Base-by-base conservation (phyloP, 2,113 vertebrate species). In the Balaeniceps rex region DNA sequence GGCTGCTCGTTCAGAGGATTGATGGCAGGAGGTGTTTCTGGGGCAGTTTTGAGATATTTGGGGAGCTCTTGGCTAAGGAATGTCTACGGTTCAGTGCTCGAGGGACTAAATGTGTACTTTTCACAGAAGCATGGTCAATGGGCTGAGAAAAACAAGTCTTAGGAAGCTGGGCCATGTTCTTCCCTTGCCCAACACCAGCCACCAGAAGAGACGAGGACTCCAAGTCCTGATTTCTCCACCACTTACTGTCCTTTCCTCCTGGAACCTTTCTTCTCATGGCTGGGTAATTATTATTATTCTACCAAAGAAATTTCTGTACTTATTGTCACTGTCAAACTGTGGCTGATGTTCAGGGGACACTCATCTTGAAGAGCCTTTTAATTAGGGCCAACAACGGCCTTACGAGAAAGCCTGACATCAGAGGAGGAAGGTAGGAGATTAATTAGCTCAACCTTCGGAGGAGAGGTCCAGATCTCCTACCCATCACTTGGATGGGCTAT, bases 1-100 rank as follows among this genome's bases (percentile, higher is more conserved):
- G 54, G 64, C 44, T 69, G 52, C 2, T 5, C 2, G 1, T 21
- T 40, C 0, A 0, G 19, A 24, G 60, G 42, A 4, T 0, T 7
- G 64, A 25, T 5, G 38, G 34, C n/a, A 55, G 82, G 14, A 23
- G 47, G 23, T 0, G 1, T 8, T 76, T 40, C 47, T 23, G 61
- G 76, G 60, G 24, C 13, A 14, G 18, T 29, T 65, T 19, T 47
- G 61, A 26, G 66, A 6, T 23, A 29, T 24, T 21, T 47, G 83
- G 64, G 72, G 21, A 29, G 5, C 29, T 83, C 64, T 58, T 61
- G 23, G 60, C 42, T 42, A 5, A 46, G 29, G 19, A 42, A 42
- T 3, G 6, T 22, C 25, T 49, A 18, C 0, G 3, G 10, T 44
- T 69, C 10, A 7, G 38, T 57, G n/a, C 47, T 6, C 0, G 4